Base-by-base conservation (phyloP, 2,797 vertebrate genomes). In the Hydrophis major region DNA sequence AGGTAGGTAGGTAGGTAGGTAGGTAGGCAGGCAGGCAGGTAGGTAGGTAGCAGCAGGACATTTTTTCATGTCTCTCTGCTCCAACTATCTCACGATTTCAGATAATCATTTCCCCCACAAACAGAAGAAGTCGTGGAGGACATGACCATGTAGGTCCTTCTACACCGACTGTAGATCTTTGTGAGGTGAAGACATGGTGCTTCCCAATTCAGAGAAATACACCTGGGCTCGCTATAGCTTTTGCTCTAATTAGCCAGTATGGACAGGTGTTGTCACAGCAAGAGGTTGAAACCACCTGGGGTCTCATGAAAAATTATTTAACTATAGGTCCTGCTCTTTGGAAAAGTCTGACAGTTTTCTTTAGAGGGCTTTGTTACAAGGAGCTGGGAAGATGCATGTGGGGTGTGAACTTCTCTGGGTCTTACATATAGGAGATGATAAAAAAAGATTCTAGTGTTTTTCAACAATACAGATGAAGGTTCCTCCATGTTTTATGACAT, bases 1-100 rank as follows among this genome's bases (percentile, higher is more conserved):
- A 42, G 50, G 1, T 8, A 8, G 8, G 0, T 10, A 10, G 50
- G 1, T 10, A 10, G 50, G 0, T 1, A 50, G 6, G 32, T 32
- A 32, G 37, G 2, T 42, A 10, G 50, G 1, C 2, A 10, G 50
- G 0, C 2, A 50, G 6, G 32, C 1, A 32, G 37, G 2, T 42
- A 10, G 50, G 1, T 10, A 10, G 50, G 0, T 10, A 50, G 6
- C 12, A n/a, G 4, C 4, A 74, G 16, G 69, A 3, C 16, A 18
- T 20, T 37, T 37, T 74, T 37, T 32, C 69, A 37, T 37, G 14
- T 37, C 16, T 74, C 69, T 37, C 16, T 74, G 69, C 20, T 74
- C 69, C 2, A 12, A 5, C 12, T 66, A 4, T 66, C 13, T 20
- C 32, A 42, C 32, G 1, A 20, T 42, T 42, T 78, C 69, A 42